These are phyloP conservation scores for Hirtodrosophila histrioides DNA, from an alignment of 2,888 invertebrate genomes.

Conservation along the genomic window DNA sequence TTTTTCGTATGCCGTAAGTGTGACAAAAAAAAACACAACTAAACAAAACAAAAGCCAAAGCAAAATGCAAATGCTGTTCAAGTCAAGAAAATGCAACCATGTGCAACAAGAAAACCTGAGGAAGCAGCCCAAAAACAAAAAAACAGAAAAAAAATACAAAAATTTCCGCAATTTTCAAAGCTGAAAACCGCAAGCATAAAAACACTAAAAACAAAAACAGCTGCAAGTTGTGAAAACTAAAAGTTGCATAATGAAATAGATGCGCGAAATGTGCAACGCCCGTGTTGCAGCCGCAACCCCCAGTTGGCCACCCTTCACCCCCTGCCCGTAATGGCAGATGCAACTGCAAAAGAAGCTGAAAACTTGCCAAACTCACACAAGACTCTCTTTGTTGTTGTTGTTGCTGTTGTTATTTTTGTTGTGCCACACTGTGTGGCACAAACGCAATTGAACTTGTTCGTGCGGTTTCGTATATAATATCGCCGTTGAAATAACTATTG, in stretches of 20 bases:
- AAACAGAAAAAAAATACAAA: constrained; percentile 16
- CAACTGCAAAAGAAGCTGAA: constrained; percentile 42
- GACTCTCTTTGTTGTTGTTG: constrained; percentile 31
- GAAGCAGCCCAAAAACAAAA: constrained; percentile 35
- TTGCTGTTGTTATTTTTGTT: constrained; percentile 11
- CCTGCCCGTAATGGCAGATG: constrained; percentile 55
- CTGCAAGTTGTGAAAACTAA: constrained; percentile 66
- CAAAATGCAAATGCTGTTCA: constrained; percentile 66
- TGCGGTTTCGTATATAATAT: constrained; percentile 33
- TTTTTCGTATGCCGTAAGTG: constrained; percentile 16
- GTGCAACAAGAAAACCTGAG: constrained; percentile 58
- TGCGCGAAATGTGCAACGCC: constrained; percentile 76
- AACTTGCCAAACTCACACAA: constrained; percentile 68
- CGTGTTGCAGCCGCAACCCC: constrained; percentile 19
- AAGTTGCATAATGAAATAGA: constrained; percentile 77
- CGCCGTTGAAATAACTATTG: constrained; percentile 27
- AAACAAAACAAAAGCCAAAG: constrained; percentile 20
- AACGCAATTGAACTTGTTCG: constrained; percentile 72
- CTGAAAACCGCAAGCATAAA: constrained; percentile 48
- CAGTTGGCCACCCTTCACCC: constrained; percentile 1
- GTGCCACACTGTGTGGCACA: constrained; percentile 41
- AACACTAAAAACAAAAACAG: constrained; percentile 27
- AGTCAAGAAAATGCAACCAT: constrained; percentile 65
- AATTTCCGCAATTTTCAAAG: constrained; percentile 71
- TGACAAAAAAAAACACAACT: constrained; percentile 19